Base-by-base conservation (phyloP, 1,140 invertebrate genomes). In the Magallana angulata region DNA sequence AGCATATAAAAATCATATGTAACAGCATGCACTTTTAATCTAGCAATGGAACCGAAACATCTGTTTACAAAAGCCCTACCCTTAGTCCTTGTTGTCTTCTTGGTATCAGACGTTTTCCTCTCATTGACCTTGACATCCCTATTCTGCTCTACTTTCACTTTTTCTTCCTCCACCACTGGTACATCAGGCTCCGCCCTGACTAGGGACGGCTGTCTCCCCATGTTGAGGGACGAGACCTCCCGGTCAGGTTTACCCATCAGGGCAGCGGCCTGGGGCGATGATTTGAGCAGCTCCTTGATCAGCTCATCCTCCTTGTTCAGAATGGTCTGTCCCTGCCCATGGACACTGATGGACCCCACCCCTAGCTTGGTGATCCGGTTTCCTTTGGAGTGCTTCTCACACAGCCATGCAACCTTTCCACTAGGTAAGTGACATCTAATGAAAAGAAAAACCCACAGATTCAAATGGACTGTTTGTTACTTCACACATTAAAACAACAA, bases 331-430 rank as follows among this genome's bases (percentile, higher is more conserved):
- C 84, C 68, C 6, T 87, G 87, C 56, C 91, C 91, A 57, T 90
- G 90, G 11, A 82, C 87, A 11, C 91, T 88, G 3, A 87, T 80
- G 1, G 89, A 87, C 18, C 91, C 91, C 0, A 84, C 90, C 36
- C 87, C 90, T 59, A 93, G 90, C 64, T 91, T 91, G 36, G 91
- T 91, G 48, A 93, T 92, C 12, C 92, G 90, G n/a, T 92, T 88
- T 6, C 91, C 91, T 24, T 90, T 88, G 80, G 93, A 91, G 84
- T 94, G 94, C 36, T 92, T 84, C 2, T 90, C 85, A 91, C 94
- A 94, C 58, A 94, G 86, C 94, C 94, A 94, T 68, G 92, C 90
- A 81, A 94, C 91, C 89, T 94, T 94, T 16, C 94, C 94, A 90
- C 91, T 93, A n/a, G 93, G 93, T 30, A 94, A 88, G 86, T 91